phyloP scores from a whole-genome alignment of 2,888 invertebrate genomes.

The Pasiphila rectangulata region DNA sequence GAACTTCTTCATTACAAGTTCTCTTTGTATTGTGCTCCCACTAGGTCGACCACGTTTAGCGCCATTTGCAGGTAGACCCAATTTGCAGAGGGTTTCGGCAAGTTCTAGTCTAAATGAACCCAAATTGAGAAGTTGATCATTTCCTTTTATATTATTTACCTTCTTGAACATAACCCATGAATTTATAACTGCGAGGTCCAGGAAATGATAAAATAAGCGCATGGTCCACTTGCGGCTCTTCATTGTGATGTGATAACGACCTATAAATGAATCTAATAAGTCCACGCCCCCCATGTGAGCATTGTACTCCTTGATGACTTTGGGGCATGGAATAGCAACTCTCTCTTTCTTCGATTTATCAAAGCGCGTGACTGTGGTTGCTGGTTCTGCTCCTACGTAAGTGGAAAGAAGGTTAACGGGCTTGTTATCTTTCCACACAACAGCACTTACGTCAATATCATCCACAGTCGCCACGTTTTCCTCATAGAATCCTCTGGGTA shows the following conservation, averaged over 20 bases:
- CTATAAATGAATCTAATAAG: conserved; percentile 32
- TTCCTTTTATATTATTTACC: conserved; percentile 34
- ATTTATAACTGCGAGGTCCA: conserved; percentile 42
- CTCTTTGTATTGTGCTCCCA: background rate
- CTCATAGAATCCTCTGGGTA: too few relatives aligned
- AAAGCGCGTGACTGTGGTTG: background rate
- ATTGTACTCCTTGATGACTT: background rate
- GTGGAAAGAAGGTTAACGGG: background rate
- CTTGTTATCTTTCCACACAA: background rate
- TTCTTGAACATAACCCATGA: conserved; percentile 43
- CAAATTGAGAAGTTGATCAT: conserved; percentile 41
- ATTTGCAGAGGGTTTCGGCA: conserved; percentile 18
- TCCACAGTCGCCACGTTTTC: too few relatives aligned
- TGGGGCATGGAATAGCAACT: too few relatives aligned
- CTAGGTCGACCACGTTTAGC: too few relatives aligned
- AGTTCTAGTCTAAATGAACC: conserved; percentile 42
- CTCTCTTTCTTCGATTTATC: background rate
- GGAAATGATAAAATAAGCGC: conserved; percentile 43
- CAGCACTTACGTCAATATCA: too few relatives aligned
- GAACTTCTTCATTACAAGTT: conserved; percentile 40
- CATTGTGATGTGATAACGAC: conserved; percentile 39
- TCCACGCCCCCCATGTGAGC: background rate
- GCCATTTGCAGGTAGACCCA: background rate
- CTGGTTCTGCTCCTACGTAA: background rate
- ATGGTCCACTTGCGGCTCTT: conserved; percentile 43